These are phyloP conservation scores for Bombus confusus DNA, from an alignment of 1,140 invertebrate genomes.

Conservation along the genomic window DNA sequence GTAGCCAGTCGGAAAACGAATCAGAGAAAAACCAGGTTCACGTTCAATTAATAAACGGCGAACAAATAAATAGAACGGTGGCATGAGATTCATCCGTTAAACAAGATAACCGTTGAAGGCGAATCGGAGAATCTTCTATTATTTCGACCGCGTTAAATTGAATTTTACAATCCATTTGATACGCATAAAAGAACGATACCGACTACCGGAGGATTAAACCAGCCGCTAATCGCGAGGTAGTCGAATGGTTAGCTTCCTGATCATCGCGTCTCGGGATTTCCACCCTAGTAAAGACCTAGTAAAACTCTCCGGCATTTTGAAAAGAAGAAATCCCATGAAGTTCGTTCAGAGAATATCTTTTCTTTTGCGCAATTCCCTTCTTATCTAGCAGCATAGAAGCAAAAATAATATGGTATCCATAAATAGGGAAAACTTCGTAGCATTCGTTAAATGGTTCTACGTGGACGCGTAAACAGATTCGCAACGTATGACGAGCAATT, in stretches of 20 bases:
- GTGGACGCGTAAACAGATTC: too few relatives aligned
- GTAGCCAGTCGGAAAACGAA: neutral
- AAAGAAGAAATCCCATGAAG: neutral
- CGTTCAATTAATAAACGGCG: conserved; percentile 27
- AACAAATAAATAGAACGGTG: conserved; percentile 16
- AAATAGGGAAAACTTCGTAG: too few relatives aligned
- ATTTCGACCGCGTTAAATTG: conserved; percentile 32
- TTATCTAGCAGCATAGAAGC: too few relatives aligned
- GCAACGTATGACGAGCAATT: too few relatives aligned
- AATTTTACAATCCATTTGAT: conserved; percentile 42
- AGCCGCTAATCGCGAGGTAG: conserved; percentile 17
- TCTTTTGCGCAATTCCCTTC: too few relatives aligned
- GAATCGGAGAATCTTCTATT: neutral
- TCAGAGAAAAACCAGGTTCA: neutral
- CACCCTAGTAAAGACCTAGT: neutral
- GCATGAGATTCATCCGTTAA: conserved; percentile 5
- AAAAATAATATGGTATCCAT: too few relatives aligned
- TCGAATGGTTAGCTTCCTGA: neutral
- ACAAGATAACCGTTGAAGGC: neutral
- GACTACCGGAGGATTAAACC: neutral
- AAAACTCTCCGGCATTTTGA: neutral
- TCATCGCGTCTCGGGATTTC: neutral
- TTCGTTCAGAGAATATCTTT: neutral
- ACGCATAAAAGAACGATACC: conserved; percentile 34
- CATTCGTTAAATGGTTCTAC: too few relatives aligned